Evolutionary conservation across 1,140 invertebrate genomes (phyloP).

Genomic region (Brachionus calyciflorus): DNA sequence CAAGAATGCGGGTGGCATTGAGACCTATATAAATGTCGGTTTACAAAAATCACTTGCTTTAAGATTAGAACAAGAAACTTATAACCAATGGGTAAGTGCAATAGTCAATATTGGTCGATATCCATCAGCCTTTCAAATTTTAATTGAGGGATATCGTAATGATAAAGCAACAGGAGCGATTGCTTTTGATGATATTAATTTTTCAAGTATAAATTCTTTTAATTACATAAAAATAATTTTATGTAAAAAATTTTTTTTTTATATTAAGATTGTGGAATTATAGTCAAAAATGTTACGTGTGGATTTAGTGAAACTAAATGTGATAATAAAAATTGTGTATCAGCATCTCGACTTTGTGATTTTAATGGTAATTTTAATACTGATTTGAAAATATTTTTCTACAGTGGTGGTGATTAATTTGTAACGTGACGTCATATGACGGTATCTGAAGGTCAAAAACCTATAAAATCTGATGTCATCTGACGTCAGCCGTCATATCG

Average conservation of each 20-base stretch:
- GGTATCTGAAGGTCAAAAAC: too few species aligned
- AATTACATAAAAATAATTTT: too few species aligned
- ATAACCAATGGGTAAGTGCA: conserved; percentile 53
- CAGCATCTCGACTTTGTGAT: background rate
- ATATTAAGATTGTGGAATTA: conserved; percentile 5
- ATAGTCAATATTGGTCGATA: conserved; percentile 50
- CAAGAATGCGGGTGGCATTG: conserved; percentile 49
- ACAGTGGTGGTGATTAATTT: too few species aligned
- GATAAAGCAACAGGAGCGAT: conserved; percentile 51
- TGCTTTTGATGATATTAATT: conserved; percentile 56
- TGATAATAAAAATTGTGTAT: conserved; percentile 46
- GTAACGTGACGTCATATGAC: too few species aligned
- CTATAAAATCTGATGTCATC: too few species aligned
- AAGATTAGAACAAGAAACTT: conserved; percentile 30
- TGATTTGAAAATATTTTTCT: too few species aligned
- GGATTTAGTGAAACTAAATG: conserved; percentile 52
- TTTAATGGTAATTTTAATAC: background rate
- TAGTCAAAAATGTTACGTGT: conserved; percentile 45
- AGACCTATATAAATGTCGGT: conserved; percentile 48
- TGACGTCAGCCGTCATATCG: too few species aligned
- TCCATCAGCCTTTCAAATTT: background rate
- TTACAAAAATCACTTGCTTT: conserved; percentile 42
- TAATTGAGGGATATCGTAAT: background rate
- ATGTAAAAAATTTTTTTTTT: too few species aligned
- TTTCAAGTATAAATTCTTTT: background rate